Conservation (phyloP, 2,113 vertebrate species). For the Lipophrys pholis region DNA sequence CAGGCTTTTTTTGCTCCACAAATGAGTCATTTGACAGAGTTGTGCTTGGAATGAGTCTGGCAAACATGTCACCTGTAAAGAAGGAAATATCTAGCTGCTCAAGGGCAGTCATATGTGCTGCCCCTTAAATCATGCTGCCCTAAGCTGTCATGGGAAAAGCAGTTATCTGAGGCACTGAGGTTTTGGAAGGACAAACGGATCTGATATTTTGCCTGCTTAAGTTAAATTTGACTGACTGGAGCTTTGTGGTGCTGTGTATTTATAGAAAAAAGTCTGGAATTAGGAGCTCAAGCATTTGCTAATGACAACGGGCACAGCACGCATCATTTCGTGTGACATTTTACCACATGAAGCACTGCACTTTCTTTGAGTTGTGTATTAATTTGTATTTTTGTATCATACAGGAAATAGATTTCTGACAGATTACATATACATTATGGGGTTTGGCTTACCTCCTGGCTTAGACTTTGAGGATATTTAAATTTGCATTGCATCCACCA, state of each 20-base stretch:
- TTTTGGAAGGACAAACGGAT: constrained; percentile 63
- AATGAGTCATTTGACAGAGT: constrained; percentile 19
- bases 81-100: constrained; percentile 40
- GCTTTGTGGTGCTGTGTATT: constrained; percentile 37
- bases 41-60: constrained; percentile 11
- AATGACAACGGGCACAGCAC: constrained; percentile 13
- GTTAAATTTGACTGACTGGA: constrained; percentile 40
- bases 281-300: constrained; percentile 8
- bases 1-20: not conserved
- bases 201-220: constrained; percentile 52
- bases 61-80: constrained; percentile 27
- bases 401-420: no score
- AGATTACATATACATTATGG: no score
- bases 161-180: constrained; percentile 62
- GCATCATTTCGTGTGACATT: no score
- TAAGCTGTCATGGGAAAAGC: constrained; percentile 57
- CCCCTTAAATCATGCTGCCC: constrained; percentile 72
- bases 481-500: no score
- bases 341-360: no score
- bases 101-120: constrained; percentile 67
- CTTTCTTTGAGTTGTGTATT: no score
- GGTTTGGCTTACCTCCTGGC: no score
- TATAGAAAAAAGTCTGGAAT: constrained; percentile 26
- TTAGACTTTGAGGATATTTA: no score
- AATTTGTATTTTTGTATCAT: no score